phyloP scores from a whole-genome alignment of 2,888 invertebrate species.

The Cartodere bifasciata region DNA sequence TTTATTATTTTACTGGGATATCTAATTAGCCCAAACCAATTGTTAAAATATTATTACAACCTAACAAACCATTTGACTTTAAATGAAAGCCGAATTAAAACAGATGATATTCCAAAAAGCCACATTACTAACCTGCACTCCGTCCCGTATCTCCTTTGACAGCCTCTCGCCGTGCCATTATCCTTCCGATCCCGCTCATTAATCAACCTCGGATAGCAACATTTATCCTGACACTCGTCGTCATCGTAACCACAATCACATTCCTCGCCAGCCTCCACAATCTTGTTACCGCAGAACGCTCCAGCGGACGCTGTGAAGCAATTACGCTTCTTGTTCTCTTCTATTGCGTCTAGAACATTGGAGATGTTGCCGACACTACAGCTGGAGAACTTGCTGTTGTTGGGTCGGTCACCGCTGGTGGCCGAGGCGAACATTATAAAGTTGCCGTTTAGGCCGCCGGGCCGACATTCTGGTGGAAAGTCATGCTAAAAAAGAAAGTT shows the following conservation, averaged over 20 bases:
- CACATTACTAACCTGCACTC: slow-evolving; percentile 65
- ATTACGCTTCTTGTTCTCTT: slow-evolving; percentile 81
- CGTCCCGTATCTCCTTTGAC: slow-evolving; percentile 61
- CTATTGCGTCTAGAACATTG: slow-evolving; percentile 82
- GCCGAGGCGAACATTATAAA: slow-evolving; percentile 99
- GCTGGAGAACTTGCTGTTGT: slow-evolving; percentile 93
- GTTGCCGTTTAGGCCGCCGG: slow-evolving; percentile 87
- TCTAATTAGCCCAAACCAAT: no score
- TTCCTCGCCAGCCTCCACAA: slow-evolving; percentile 94
- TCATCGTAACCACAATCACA: slow-evolving; percentile 95
- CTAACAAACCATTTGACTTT: no score
- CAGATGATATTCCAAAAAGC: no score
- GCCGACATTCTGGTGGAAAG: slow-evolving; percentile 79
- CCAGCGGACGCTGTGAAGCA: slow-evolving; percentile 86
- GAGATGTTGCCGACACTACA: slow-evolving; percentile 95
- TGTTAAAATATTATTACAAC: no score
- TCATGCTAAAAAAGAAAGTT: slow-evolving; percentile 63
- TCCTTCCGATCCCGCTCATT: slow-evolving; percentile 53
- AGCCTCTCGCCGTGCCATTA: slow-evolving; percentile 65
- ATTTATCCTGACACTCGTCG: slow-evolving; percentile 76
- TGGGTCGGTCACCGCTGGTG: slow-evolving; percentile 93
- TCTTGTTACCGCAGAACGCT: slow-evolving; percentile 98
- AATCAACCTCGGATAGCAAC: slow-evolving; percentile 82
- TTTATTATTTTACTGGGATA: no score
- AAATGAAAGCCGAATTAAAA: no score